A percentile compares a stretch with the other conserved stretches of the same genome.
Conservation (phyloP, 2,113 vertebrate genomes). For the Apeltes quadracus region DNA sequence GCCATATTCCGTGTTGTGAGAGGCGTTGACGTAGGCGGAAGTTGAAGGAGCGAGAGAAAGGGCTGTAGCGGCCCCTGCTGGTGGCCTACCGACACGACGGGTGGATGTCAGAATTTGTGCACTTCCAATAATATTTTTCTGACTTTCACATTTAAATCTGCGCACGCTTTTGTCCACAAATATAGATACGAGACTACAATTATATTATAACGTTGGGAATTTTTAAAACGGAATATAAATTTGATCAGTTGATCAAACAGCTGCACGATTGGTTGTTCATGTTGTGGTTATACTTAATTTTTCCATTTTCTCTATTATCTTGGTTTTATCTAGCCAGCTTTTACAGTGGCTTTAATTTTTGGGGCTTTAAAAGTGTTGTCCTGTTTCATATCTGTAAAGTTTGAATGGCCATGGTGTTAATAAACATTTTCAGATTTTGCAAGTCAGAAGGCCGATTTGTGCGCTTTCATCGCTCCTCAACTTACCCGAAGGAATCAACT, state of each 20-base stretch:
- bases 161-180: not conserved
- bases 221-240: not conserved
- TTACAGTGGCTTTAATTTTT: not conserved
- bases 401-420: not conserved
- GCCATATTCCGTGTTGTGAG: constrained; percentile 83
- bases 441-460: not conserved
- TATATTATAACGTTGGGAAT: not conserved
- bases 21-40: constrained; percentile 51
- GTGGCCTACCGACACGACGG: fast-evolving
- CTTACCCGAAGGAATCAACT: not conserved
- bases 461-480: not conserved
- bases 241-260: not conserved
- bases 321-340: not conserved
- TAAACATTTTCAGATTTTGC: not conserved
- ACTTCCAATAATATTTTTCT: not conserved
- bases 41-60: not conserved
- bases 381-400: not conserved
- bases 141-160: not conserved
- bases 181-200: not conserved
- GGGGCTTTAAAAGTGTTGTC: not conserved
- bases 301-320: not conserved
- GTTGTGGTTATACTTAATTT: not conserved
- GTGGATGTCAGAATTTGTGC: too few relatives aligned
- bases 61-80: constrained; percentile 47
- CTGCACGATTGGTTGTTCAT: not conserved